These are phyloP conservation scores for Sisyra terminalis DNA, from an alignment of 2,888 invertebrate species.

Conservation along the genomic window DNA sequence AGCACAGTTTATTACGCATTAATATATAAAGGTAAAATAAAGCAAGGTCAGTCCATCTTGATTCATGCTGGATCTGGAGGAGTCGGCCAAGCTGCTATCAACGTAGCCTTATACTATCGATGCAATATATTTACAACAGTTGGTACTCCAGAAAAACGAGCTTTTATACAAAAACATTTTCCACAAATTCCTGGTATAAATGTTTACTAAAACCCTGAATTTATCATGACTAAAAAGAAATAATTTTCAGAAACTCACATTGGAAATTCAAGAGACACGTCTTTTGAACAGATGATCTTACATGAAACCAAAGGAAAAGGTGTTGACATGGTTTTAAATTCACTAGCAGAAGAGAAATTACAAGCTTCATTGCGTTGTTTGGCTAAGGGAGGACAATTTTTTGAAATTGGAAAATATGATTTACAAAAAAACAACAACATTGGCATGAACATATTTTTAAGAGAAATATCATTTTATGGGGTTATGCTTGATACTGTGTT, in stretches of 20 bases:
- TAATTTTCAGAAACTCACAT: too few relatives aligned
- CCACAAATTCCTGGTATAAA: constrained; percentile 27
- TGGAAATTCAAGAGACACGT: too few relatives aligned
- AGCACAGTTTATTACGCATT: constrained; percentile 29
- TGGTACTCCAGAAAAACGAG: constrained; percentile 32
- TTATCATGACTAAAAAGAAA: constrained; percentile 37
- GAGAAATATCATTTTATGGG: constrained; percentile 62
- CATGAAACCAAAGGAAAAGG: too few relatives aligned
- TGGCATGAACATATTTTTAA: too few relatives aligned
- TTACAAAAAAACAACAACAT: too few relatives aligned
- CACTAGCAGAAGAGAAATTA: too few relatives aligned
- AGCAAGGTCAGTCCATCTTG: constrained; percentile 27
- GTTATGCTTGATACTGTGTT: constrained; percentile 54
- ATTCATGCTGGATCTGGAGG: constrained; percentile 40
- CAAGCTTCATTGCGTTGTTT: too few relatives aligned
- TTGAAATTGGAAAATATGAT: too few relatives aligned
- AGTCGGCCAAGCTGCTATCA: constrained; percentile 51
- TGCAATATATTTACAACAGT: constrained; percentile 47
- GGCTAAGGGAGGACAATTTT: too few relatives aligned
- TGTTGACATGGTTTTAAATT: too few relatives aligned
- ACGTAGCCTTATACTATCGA: constrained; percentile 37
- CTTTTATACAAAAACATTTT: constrained; percentile 33
- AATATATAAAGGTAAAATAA: constrained; percentile 24
- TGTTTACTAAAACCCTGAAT: too few relatives aligned
- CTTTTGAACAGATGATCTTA: too few relatives aligned